Conservation (phyloP, 1,140 invertebrate genomes). For the Carposina sasakii region DNA sequence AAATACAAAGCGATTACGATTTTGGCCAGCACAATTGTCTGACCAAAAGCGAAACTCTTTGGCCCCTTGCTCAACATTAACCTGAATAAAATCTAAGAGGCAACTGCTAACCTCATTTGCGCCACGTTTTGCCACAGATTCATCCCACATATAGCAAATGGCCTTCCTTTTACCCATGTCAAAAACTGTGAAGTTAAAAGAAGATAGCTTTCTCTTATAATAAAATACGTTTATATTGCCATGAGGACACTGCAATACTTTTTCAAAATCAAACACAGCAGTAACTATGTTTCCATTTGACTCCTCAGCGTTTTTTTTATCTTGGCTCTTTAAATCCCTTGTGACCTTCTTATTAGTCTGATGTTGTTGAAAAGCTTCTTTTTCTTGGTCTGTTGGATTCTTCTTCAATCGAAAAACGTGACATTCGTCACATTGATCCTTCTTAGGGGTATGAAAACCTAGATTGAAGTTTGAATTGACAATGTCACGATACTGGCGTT, state of each 20-base stretch:
- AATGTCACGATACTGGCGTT: conserved; percentile 8
- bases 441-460: conserved; percentile 7
- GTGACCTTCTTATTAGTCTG: conserved; percentile 12
- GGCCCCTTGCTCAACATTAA: conserved; percentile 21
- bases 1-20: conserved; percentile 36
- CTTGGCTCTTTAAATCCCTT: conserved; percentile 11
- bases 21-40: conserved; percentile 45
- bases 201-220: conserved; percentile 31
- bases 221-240: conserved; percentile 20
- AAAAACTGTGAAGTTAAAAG: conserved; percentile 36
- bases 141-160: conserved; percentile 33
- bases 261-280: conserved; percentile 39
- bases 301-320: conserved; percentile 15
- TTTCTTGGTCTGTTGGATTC: conserved; percentile 13
- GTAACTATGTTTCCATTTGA: conserved; percentile 19
- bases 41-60: conserved; percentile 40
- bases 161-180: conserved; percentile 23
- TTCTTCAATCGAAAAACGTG: conserved; percentile 7
- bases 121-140: conserved; percentile 26
- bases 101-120: conserved; percentile 30
- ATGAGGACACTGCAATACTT: conserved; percentile 30
- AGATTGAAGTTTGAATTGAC: conserved; percentile 8
- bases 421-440: conserved; percentile 14
- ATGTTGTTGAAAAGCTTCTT: conserved; percentile 5
- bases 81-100: conserved; percentile 20